Percentiles rank a stretch among this genome's conserved stretches.
Evolutionary conservation across 2,797 vertebrate genomes (phyloP).

Genomic region (Sebastes goodei): DNA sequence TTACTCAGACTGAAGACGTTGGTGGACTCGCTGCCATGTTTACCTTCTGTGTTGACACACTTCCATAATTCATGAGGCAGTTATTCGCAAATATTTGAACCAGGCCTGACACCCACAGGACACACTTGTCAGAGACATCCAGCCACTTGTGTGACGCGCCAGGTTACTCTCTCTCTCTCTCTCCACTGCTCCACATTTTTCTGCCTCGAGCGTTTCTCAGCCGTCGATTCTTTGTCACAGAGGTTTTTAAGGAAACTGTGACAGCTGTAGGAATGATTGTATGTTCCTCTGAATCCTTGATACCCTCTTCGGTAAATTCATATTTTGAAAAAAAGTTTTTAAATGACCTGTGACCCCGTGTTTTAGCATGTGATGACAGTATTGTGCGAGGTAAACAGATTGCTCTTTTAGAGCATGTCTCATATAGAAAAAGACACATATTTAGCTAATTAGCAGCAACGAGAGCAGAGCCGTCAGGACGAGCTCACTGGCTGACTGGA

Average conservation of each 20-base stretch:
- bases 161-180: neutral
- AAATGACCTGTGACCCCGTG: neutral
- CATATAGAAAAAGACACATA: neutral
- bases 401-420: neutral
- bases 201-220: neutral
- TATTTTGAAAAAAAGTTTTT: neutral
- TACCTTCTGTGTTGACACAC: constrained; percentile 26
- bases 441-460: constrained; percentile 51
- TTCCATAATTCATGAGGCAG: constrained; percentile 19
- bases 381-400: neutral
- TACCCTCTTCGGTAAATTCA: neutral
- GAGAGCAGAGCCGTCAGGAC: constrained; percentile 23
- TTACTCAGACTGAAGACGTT: neutral
- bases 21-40: constrained; percentile 17
- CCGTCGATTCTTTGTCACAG: constrained; percentile 33
- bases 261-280: constrained; percentile 23
- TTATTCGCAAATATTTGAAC: constrained; percentile 36
- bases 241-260: constrained; percentile 29
- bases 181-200: constrained; percentile 23
- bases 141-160: constrained; percentile 6
- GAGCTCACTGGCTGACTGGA: neutral
- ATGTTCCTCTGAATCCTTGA: constrained; percentile 1
- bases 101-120: constrained; percentile 21
- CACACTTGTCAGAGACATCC: constrained; percentile 44
- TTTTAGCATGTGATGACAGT: neutral